Evolutionary conservation across 2,888 invertebrate species (phyloP), one percentile per base, ranked within the genome.

Genomic region (Panorpa germanica): DNA sequence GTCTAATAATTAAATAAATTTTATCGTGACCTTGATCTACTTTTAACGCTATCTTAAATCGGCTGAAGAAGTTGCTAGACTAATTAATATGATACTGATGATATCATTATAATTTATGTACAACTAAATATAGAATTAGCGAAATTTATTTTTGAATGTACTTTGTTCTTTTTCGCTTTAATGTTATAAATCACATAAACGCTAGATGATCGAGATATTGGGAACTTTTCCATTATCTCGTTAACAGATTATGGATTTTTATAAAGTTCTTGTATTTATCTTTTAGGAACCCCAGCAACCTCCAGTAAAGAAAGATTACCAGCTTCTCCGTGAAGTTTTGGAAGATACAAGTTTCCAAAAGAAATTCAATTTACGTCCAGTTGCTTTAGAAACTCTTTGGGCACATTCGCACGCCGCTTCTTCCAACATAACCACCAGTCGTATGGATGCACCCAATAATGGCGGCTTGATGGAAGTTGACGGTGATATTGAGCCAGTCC

Each of bases 271-370:
- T n/a, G 28, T 25, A 17, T 28, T 31, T 9, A 24, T 26, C 4
- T n/a, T 38, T 39, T 31, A 43, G 43, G 36, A 45, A 39, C 34
- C 37, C 33, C 26, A 42, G 40, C 32, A 39, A 37, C 13, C 42
- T 33, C 62, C 62, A 6, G n/a, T n/a, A n/a, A n/a, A n/a, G n/a
- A 62, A 70, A 43, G 71, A 80, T 48, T 77, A 85, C 53, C 71
- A 76, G 45, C 55, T 83, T 29, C 50, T 86, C 33, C 61, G 83
- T 34, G 81, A 85, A 45, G 83, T 78, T 30, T 55, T 85, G 29
- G 67, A 77, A 48, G 85, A 85, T 45, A 83, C 81, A 5, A 73
- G 77, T 38, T 85, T 83, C 52, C 85, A 83, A 50, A 73, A 73
- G 50, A 72, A 77, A 45, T 73, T 76, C 50, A 85, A 85, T 47